These are phyloP conservation scores for Zosterops lateralis DNA, from an alignment of 2,113 vertebrate genomes.

Conservation along the genomic window DNA sequence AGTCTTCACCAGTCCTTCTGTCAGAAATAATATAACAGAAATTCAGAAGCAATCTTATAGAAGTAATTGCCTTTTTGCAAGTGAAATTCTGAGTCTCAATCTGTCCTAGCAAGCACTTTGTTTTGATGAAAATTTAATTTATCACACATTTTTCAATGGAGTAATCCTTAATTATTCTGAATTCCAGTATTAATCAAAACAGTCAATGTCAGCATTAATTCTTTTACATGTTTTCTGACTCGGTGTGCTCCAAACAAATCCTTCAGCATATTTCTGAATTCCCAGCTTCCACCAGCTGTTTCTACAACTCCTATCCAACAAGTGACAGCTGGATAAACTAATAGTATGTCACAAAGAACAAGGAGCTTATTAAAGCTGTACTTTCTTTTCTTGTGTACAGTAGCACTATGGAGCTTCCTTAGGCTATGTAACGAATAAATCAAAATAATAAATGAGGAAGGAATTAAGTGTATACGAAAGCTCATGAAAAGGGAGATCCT, in stretches of 20 bases:
- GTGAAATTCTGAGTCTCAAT: background rate
- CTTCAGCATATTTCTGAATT: background rate
- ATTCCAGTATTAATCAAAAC: background rate
- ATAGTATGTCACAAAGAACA: background rate
- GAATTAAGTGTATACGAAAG: background rate
- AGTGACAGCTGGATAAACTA: background rate
- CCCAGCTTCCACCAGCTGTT: background rate
- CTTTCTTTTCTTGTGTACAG: background rate
- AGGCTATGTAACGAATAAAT: background rate
- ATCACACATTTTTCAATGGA: background rate
- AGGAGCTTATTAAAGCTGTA: background rate
- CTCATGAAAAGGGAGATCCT: background rate
- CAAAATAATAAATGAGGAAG: background rate
- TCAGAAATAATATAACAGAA: background rate
- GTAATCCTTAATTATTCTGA: background rate
- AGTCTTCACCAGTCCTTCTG: background rate
- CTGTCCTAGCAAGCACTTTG: background rate
- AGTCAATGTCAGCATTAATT: background rate
- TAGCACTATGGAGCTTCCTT: background rate
- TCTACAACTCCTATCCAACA: background rate
- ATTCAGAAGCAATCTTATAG: background rate
- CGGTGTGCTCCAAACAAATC: background rate
- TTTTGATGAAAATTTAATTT: conserved; percentile 1
- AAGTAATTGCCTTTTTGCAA: conserved; percentile 1
- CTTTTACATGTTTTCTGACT: background rate